Evolutionary conservation across 2,797 vertebrate genomes (phyloP).

Genomic region (Pampus argenteus): DNA sequence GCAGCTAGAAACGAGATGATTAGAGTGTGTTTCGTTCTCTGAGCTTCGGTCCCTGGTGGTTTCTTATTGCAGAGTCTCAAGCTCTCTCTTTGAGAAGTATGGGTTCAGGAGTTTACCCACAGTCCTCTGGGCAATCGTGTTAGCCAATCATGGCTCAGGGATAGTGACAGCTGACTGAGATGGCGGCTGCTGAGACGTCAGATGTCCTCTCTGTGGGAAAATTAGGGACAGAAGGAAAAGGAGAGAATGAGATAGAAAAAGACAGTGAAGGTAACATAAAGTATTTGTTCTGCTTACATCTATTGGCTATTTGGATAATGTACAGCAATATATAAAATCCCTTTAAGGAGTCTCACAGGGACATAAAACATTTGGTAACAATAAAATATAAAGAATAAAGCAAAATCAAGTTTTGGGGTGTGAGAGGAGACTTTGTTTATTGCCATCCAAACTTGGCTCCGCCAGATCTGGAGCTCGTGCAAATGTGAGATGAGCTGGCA

Average conservation of each 20-base stretch:
- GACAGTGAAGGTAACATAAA: background rate
- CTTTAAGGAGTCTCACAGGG: constrained; percentile 6
- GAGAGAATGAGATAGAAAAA: constrained; percentile 10
- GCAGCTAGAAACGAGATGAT: constrained; percentile 60
- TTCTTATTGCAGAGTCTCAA: constrained; percentile 71
- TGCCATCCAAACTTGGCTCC: constrained; percentile 82
- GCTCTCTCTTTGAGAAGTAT: constrained; percentile 66
- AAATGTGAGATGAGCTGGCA: constrained; percentile 84
- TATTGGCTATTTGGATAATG: constrained; percentile 24
- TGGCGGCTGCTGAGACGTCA: constrained; percentile 37
- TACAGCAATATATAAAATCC: constrained; percentile 24
- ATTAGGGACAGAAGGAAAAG: constrained; percentile 13
- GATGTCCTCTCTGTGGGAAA: constrained; percentile 31
- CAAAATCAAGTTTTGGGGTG: constrained; percentile 22
- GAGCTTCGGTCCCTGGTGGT: constrained; percentile 69
- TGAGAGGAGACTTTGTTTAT: constrained; percentile 81
- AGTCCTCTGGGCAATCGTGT: constrained; percentile 71
- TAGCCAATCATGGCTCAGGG: constrained; percentile 51
- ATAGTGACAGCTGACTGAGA: constrained; percentile 56
- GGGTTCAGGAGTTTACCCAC: constrained; percentile 80
- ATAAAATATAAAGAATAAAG: constrained; percentile 31
- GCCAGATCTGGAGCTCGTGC: constrained; percentile 73
- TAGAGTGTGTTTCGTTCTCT: constrained; percentile 48
- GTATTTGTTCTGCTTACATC: background rate
- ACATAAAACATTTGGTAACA: constrained; percentile 33